Evolutionary conservation across 2,888 invertebrate species (phyloP).

Genomic region (Psylliodes chrysocephalus): DNA sequence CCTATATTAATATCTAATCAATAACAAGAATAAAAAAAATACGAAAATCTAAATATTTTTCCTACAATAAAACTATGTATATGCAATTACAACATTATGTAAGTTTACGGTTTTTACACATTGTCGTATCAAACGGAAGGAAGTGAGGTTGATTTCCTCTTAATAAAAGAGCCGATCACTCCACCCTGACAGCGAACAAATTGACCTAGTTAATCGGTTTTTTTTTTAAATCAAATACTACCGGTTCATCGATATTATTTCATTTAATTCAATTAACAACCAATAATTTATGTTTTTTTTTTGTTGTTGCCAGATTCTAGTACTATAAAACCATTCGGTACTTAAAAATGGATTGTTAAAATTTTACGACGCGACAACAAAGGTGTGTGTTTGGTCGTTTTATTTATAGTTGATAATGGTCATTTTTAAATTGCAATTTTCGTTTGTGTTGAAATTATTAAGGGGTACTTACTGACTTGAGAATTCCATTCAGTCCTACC

Average conservation of each 20-base stretch:
- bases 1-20: too few species aligned
- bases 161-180: constrained; percentile 1
- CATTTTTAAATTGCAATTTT: too few species aligned
- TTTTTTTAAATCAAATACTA: constrained; percentile 3
- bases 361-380: too few species aligned
- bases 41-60: not conserved
- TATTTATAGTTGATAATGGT: too few species aligned
- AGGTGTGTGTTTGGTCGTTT: too few species aligned
- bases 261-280: not conserved
- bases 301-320: not conserved
- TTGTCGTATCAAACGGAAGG: constrained; percentile 21
- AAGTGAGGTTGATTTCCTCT: constrained; percentile 28
- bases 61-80: not conserved
- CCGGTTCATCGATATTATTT: not conserved
- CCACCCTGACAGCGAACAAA: constrained; percentile 12
- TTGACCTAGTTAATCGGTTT: constrained; percentile 11
- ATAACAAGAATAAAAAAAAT: too few species aligned
- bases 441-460: too few species aligned
- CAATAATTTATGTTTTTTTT: not conserved
- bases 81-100: not conserved
- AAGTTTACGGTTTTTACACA: constrained; percentile 14
- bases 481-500: too few species aligned
- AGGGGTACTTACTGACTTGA: too few species aligned
- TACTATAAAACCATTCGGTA: not conserved
- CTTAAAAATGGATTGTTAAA: too few species aligned